Conservation (phyloP, 1,140 invertebrate species). For the Melipona quadrifasciata region DNA sequence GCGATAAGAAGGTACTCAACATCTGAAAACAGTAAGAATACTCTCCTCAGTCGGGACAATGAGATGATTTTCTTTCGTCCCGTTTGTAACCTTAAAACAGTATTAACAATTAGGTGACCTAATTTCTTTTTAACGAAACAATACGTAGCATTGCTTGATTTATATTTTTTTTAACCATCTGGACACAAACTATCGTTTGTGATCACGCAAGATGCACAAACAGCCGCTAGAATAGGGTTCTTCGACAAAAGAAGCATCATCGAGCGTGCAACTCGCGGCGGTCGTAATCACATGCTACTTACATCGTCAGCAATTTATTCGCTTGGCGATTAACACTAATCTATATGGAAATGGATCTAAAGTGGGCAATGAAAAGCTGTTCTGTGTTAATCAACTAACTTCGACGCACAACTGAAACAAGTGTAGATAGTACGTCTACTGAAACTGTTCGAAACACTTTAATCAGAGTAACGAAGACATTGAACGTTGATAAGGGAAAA, state of each 20-base stretch:
- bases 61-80: background rate
- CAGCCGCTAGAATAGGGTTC: background rate
- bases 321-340: constrained; percentile 6
- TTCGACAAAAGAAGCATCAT: background rate
- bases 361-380: background rate
- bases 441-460: background rate
- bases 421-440: background rate
- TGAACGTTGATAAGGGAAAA: background rate
- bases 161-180: background rate
- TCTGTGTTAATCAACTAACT: background rate
- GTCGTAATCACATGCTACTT: constrained; percentile 19
- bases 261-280: background rate
- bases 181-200: background rate
- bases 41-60: background rate
- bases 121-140: no score
- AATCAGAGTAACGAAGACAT: background rate
- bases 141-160: no score
- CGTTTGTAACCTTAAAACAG: background rate
- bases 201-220: background rate
- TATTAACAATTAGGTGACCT: background rate
- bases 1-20: background rate
- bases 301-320: constrained; percentile 10
- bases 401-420: background rate
- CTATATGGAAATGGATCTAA: constrained; percentile 11
- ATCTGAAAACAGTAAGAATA: background rate